phyloP scores from a whole-genome alignment of 2,888 invertebrate species.

The Beris morrisii region DNA sequence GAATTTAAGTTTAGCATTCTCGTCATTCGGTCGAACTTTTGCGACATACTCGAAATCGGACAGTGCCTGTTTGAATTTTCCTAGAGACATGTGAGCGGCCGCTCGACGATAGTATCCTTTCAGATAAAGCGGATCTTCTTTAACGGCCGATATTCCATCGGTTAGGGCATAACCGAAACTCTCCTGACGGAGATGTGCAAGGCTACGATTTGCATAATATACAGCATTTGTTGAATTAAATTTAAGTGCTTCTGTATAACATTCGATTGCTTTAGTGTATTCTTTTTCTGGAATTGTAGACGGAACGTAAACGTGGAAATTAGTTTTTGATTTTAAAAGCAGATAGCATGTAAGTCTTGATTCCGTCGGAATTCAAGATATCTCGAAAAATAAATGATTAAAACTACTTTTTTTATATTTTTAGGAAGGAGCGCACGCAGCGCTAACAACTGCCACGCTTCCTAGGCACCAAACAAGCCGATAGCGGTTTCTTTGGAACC shows the following conservation, averaged over 20 bases:
- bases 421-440: too few relatives aligned
- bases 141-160: constrained; percentile 91
- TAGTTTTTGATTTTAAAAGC: too few relatives aligned
- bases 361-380: too few relatives aligned
- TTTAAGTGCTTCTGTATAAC: constrained; percentile 86
- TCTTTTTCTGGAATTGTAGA: constrained; percentile 75
- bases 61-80: constrained; percentile 94
- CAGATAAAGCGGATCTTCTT: constrained; percentile 84
- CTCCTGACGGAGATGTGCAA: constrained; percentile 91
- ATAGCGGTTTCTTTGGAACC: too few relatives aligned
- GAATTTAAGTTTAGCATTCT: constrained; percentile 90
- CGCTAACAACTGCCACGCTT: too few relatives aligned
- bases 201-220: constrained; percentile 92
- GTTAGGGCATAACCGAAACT: constrained; percentile 91
- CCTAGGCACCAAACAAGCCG: too few relatives aligned
- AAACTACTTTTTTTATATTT: too few relatives aligned
- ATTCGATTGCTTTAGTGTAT: constrained; percentile 85
- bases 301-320: not conserved
- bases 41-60: constrained; percentile 96
- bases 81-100: constrained; percentile 95
- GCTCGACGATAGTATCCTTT: constrained; percentile 98
- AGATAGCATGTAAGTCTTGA: too few relatives aligned
- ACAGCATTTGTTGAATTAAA: constrained; percentile 81
- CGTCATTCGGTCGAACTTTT: constrained; percentile 89
- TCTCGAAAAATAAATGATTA: too few relatives aligned